Evolutionary conservation across 1,140 invertebrate species (phyloP).

Genomic region (Lucilia cuprina): DNA sequence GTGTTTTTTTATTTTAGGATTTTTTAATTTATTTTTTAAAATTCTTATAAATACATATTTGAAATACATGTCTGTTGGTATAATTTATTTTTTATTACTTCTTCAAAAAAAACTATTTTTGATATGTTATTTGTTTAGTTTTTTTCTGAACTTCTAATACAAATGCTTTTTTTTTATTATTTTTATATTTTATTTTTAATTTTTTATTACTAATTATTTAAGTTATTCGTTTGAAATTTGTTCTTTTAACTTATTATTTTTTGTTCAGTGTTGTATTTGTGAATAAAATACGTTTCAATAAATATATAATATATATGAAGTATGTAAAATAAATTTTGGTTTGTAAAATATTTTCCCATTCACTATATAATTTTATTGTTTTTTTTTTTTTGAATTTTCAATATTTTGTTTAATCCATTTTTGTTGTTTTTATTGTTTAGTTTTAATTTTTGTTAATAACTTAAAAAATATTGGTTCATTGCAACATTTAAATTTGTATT

Average conservation of each 20-base stretch:
- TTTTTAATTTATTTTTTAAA: neutral
- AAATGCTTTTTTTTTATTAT: neutral
- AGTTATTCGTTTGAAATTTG: neutral
- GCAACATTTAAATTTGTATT: conserved; percentile 16
- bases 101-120: neutral
- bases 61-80: neutral
- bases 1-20: conserved; percentile 11
- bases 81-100: neutral
- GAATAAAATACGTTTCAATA: conserved; percentile 15
- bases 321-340: neutral
- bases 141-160: neutral
- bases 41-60: neutral
- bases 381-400: neutral
- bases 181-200: neutral
- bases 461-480: conserved; percentile 36
- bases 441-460: conserved; percentile 12
- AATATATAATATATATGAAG: conserved; percentile 12
- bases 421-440: neutral
- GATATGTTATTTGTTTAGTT: neutral
- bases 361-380: neutral
- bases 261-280: conserved; percentile 2
- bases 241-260: neutral
- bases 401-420: neutral
- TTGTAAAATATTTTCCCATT: neutral
- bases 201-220: neutral